phyloP scores from a whole-genome alignment of 2,113 vertebrate genomes.

The Athene cunicularia region DNA sequence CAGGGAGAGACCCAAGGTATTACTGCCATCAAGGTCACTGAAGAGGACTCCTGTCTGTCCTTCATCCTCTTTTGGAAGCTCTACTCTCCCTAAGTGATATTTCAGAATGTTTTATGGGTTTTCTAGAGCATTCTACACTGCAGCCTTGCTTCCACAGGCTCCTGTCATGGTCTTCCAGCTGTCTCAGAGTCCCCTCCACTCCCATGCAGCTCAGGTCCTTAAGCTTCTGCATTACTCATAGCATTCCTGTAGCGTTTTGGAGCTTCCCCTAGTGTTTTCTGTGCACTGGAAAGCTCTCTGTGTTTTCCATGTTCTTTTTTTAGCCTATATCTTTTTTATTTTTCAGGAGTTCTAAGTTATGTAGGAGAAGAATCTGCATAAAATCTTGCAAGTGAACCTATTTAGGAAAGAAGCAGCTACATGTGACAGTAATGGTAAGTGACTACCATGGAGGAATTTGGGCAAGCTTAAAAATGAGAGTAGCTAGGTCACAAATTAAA shows the following conservation, averaged over 20 bases:
- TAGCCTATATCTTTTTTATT: background rate
- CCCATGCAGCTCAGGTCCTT: background rate
- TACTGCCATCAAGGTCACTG: background rate
- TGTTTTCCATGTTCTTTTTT: background rate
- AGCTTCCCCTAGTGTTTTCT: background rate
- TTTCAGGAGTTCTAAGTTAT: slow-evolving; percentile 19
- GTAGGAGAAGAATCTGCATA: background rate
- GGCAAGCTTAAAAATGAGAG: background rate
- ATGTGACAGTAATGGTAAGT: background rate
- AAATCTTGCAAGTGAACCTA: background rate
- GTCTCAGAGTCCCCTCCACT: background rate
- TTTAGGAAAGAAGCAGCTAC: background rate
- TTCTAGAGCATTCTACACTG: background rate
- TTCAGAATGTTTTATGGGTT: background rate
- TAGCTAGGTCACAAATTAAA: background rate
- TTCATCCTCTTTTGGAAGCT: background rate
- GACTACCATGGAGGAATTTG: background rate
- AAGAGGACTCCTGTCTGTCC: background rate
- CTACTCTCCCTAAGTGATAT: background rate
- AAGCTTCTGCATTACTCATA: background rate
- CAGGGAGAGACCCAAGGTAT: background rate
- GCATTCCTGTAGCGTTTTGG: background rate
- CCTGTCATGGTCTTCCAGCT: background rate
- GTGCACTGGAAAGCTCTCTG: background rate
- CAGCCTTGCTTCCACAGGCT: background rate